These are phyloP conservation scores for Heliocidaris erythrogramma DNA, from an alignment of 35 echinoderm and acorn worm genomes.

Conservation along the genomic window DNA sequence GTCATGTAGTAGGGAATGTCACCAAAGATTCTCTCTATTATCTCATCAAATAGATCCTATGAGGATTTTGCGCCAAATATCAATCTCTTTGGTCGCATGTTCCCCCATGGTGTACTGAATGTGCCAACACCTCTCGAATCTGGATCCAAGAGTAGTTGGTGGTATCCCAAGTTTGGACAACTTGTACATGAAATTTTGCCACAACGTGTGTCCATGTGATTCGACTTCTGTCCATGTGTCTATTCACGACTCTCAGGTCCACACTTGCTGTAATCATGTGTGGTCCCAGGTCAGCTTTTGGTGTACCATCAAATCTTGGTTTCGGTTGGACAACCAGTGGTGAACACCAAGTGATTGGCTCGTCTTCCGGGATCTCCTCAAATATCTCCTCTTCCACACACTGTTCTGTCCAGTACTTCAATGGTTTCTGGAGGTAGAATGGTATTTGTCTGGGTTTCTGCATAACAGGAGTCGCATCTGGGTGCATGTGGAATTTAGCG, in stretches of 20 bases:
- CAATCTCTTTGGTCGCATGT: background rate
- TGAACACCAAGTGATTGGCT: conserved; percentile 69
- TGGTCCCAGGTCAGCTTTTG: conserved; percentile 59
- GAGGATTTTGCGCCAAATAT: background rate
- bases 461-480: conserved; percentile 46
- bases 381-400: conserved; percentile 60
- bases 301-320: conserved; percentile 49
- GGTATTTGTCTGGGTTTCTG: conserved; percentile 63
- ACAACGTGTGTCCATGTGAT: conserved; percentile 58
- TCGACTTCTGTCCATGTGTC: conserved; percentile 67
- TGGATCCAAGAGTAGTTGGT: conserved; percentile 64
- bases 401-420: conserved; percentile 54
- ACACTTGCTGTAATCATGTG: conserved; percentile 70
- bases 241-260: conserved; percentile 57
- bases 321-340: conserved; percentile 66
- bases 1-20: conserved; percentile 70
- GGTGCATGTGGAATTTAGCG: conserved; percentile 67
- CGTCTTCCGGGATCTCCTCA: conserved; percentile 54
- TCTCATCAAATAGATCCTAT: conserved; percentile 71
- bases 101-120: conserved; percentile 42
- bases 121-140: conserved; percentile 44
- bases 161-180: conserved; percentile 75
- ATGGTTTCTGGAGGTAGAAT: conserved; percentile 72
- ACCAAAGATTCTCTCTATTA: conserved; percentile 64
- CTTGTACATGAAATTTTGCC: conserved; percentile 75